Base-by-base conservation (phyloP, 2,797 vertebrate genomes). In the Sebastes ruberrimus region DNA sequence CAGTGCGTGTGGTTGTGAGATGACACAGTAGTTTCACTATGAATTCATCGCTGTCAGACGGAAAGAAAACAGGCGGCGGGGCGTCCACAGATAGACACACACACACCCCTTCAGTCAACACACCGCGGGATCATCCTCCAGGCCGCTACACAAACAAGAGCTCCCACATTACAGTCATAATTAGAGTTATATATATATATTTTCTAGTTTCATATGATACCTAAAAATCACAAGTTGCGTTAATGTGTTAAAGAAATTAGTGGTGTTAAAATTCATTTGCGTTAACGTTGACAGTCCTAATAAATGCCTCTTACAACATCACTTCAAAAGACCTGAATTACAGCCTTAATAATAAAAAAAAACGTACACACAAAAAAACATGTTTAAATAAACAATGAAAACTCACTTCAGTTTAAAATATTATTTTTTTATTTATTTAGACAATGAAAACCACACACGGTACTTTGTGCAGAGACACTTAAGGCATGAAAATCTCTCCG, bases 401-500 rank as follows among this genome's bases (percentile, higher is more conserved):
- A 30, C 64, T 18, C 32, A 52, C 30, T 46, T 70, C 18, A 69
- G n/a, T 78, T 81, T 76, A 53, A 85, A 74, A 82, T 64, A 68
- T 27, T 11, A 13, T 62, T 55, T 49, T 61, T 49, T 14, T 0
- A 6, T 69, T 14, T 69, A 10, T 89, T 89, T 33, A 56, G 56
- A 86, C 76, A 80, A 74, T 71, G 74, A 78, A 82, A 85, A 83
- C 55, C 78, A 85, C 69, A 71, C 70, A 83, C 18, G 14, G 76
- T 49, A 74, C 72, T 35, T 57, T 6, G 67, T 68, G 69, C 81
- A 74, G 65, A 84, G 10, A 88, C 77, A 80, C 73, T 81, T 86
- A 78, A 86, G 86, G 88, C 85, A 71, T 84, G 63, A 80, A 81
- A 74, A 76, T 78, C 73, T 81, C 71, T 83, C 42, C 0, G 64